These are phyloP conservation scores for Xestia sexstrigata DNA, from an alignment of 2,888 invertebrate species.

Conservation along the genomic window DNA sequence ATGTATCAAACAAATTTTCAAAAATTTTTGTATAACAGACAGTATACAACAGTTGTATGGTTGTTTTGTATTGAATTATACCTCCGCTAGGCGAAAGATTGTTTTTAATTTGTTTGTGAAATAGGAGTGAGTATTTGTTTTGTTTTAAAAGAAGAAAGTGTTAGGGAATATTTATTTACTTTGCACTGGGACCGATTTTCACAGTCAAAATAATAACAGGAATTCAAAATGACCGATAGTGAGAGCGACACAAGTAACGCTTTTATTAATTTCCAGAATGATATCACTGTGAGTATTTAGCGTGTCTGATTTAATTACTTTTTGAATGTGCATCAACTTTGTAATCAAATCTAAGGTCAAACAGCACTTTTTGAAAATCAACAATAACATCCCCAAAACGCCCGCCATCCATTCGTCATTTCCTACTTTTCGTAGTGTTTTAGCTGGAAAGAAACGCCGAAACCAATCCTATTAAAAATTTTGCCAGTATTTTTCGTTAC, in stretches of 20 bases:
- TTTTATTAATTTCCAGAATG: constrained; percentile 74
- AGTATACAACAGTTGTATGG: no score
- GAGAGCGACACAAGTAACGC: constrained; percentile 76
- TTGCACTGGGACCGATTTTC: not conserved
- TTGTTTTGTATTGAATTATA: no score
- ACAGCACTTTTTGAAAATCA: not conserved
- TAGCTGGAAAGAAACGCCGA: not conserved
- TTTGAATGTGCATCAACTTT: not conserved
- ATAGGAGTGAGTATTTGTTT: not conserved
- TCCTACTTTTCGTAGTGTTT: not conserved
- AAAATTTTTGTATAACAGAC: no score
- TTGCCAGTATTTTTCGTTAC: not conserved
- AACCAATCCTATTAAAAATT: not conserved
- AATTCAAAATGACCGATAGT: constrained; percentile 73
- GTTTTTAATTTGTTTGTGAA: no score
- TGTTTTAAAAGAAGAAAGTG: constrained; percentile 10
- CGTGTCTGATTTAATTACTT: not conserved
- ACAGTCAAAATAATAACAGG: not conserved
- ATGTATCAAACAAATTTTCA: no score
- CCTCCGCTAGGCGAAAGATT: no score
- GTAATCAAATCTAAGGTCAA: not conserved
- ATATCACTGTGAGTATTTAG: constrained; percentile 74
- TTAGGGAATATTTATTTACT: constrained; percentile 1
- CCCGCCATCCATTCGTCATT: not conserved
- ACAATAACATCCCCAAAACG: not conserved